Evolutionary conservation across 2,888 invertebrate genomes (phyloP).

Genomic region (Apeira syringaria): DNA sequence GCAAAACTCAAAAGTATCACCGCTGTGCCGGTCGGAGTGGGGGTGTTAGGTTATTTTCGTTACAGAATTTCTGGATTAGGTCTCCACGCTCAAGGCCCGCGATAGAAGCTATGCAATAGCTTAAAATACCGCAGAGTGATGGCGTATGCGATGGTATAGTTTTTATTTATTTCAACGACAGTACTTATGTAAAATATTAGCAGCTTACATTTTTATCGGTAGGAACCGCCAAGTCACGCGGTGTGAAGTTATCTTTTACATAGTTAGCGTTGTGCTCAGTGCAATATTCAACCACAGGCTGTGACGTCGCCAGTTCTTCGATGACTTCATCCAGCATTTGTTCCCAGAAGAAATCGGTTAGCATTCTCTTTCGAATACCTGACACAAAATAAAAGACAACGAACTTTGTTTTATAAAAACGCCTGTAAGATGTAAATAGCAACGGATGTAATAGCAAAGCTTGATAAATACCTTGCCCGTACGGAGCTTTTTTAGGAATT

Average conservation of each 20-base stretch:
- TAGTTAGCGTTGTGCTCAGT: conserved; percentile 73
- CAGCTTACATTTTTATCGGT: conserved; percentile 65
- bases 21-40: too few species aligned
- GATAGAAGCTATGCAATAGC: too few species aligned
- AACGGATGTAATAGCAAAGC: neutral
- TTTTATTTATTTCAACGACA: too few species aligned
- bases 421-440: neutral
- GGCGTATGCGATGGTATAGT: too few species aligned
- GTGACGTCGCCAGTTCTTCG: conserved; percentile 63
- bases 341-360: conserved; percentile 77
- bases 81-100: too few species aligned
- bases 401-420: too few species aligned
- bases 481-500: conserved; percentile 52
- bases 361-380: conserved; percentile 72
- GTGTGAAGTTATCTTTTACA: conserved; percentile 62
- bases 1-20: too few species aligned
- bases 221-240: conserved; percentile 61
- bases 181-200: too few species aligned
- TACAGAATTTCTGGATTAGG: too few species aligned
- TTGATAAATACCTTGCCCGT: conserved; percentile 45
- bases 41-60: too few species aligned
- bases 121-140: too few species aligned
- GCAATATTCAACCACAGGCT: conserved; percentile 65
- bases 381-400: conserved; percentile 4
- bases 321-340: conserved; percentile 79